Percentiles rank a stretch among this genome's conserved stretches.
phyloP scores from a whole-genome alignment of 2,888 invertebrate species.

The Erebia palarica region DNA sequence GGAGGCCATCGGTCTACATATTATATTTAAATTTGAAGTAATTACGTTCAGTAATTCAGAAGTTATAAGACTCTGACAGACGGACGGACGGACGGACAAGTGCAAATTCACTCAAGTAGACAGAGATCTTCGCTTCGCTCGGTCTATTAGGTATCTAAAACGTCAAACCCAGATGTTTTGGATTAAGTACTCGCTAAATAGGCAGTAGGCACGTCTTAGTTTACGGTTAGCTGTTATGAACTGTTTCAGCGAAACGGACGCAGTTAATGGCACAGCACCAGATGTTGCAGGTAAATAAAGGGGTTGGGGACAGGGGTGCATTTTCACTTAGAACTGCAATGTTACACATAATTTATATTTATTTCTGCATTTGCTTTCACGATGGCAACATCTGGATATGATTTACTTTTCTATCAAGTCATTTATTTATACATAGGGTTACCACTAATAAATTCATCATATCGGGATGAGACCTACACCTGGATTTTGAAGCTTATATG shows the following conservation, averaged over 20 bases:
- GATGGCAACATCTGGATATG: slow-evolving; percentile 24
- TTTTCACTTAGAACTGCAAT: slow-evolving; percentile 12
- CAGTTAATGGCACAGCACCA: slow-evolving; percentile 10
- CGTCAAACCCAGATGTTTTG: too few relatives aligned
- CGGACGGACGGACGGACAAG: too few relatives aligned
- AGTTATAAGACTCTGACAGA: too few relatives aligned
- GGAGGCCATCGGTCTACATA: too few relatives aligned
- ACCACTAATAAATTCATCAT: slow-evolving; percentile 3
- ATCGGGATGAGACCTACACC: background rate
- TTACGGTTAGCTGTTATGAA: background rate
- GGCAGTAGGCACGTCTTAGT: too few relatives aligned
- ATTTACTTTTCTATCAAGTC: slow-evolving; percentile 14
- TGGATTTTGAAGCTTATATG: background rate
- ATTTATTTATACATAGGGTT: background rate
- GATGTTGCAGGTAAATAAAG: slow-evolving; percentile 15
- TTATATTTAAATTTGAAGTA: too few relatives aligned
- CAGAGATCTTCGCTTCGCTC: too few relatives aligned
- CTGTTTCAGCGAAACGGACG: slow-evolving; percentile 5
- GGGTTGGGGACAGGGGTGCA: background rate
- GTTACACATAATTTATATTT: slow-evolving; percentile 3
- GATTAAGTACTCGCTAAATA: too few relatives aligned
- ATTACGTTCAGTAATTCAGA: too few relatives aligned
- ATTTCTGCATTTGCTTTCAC: slow-evolving; percentile 9
- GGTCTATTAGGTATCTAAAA: too few relatives aligned
- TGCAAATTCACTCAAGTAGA: too few relatives aligned